A percentile compares a stretch with the other conserved stretches of the same genome.
phyloP scores from a whole-genome alignment of 2,113 vertebrate species.

The Rhizomys pruinosus region DNA sequence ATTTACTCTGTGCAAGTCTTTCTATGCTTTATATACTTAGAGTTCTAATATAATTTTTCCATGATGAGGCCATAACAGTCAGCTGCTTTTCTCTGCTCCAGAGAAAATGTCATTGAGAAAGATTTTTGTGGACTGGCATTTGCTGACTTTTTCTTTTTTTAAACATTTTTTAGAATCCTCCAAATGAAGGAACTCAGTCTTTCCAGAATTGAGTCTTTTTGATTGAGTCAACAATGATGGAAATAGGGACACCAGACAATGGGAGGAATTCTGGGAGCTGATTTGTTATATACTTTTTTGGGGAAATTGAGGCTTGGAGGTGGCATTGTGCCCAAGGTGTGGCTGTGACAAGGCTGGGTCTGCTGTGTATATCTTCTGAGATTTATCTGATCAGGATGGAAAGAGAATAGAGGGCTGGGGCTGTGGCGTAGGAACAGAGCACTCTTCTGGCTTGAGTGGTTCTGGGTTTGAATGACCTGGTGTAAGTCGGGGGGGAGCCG shows the following conservation, averaged over 20 bases:
- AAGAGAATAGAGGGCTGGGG: background rate
- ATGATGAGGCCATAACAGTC: slow-evolving; percentile 16
- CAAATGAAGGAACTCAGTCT: slow-evolving; percentile 1
- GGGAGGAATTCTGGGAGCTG: background rate
- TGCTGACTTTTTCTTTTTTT: slow-evolving; percentile 50
- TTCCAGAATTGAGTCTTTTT: slow-evolving; percentile 36
- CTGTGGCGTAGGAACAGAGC: too few species aligned
- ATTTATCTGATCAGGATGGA: background rate
- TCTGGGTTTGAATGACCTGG: background rate
- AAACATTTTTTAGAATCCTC: slow-evolving; percentile 54
- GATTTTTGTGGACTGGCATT: slow-evolving; percentile 43
- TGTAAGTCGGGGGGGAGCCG: background rate
- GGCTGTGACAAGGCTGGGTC: background rate
- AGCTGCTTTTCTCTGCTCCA: slow-evolving; percentile 29
- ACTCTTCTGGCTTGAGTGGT: background rate
- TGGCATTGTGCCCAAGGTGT: too few species aligned
- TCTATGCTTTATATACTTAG: background rate
- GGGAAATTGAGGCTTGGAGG: slow-evolving; percentile 10
- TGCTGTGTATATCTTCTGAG: background rate
- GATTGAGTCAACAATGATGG: background rate
- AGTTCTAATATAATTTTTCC: background rate
- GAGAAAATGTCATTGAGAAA: slow-evolving; percentile 38
- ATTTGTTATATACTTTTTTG: background rate
- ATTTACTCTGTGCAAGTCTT: background rate
- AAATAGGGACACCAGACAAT: background rate